Percentiles rank a stretch among this genome's conserved stretches.
Conservation (phyloP, 2,113 vertebrate genomes). For the Hippopotamus amphibius region DNA sequence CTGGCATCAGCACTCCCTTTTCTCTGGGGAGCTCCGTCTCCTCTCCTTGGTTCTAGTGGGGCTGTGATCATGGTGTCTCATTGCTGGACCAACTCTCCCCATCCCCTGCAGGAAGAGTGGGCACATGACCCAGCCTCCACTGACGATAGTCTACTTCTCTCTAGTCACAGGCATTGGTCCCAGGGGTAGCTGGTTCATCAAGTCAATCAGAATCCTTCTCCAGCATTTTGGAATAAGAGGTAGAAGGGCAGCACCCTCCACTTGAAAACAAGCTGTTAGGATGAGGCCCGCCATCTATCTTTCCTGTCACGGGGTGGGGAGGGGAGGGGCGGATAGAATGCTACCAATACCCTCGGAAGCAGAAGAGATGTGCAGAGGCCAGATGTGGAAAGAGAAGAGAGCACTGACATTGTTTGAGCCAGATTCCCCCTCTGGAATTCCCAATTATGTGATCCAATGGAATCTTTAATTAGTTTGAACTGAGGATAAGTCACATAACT, state of each 20-base stretch:
- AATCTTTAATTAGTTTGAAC: neutral
- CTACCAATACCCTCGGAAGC: neutral
- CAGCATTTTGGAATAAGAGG: neutral
- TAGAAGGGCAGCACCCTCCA: neutral
- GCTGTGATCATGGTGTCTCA: accelerated
- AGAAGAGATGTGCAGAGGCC: neutral
- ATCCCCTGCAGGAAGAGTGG: neutral
- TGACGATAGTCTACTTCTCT: neutral
- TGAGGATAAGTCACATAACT: neutral
- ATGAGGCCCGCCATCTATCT: neutral
- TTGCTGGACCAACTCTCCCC: neutral
- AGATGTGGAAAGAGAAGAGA: neutral
- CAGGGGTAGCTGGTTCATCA: neutral
- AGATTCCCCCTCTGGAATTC: too few relatives aligned
- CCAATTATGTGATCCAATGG: neutral
- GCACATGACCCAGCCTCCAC: neutral
- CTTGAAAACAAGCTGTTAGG: neutral
- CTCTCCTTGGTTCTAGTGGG: neutral
- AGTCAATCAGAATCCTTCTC: neutral
- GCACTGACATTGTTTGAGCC: accelerated
- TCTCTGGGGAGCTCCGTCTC: neutral
- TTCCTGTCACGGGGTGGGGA: neutral
- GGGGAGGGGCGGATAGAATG: neutral
- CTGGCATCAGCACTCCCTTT: neutral
- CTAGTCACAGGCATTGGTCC: neutral